These are phyloP conservation scores for Camelus bactrianus DNA, from an alignment of 2,113 vertebrate genomes.

Conservation along the genomic window DNA sequence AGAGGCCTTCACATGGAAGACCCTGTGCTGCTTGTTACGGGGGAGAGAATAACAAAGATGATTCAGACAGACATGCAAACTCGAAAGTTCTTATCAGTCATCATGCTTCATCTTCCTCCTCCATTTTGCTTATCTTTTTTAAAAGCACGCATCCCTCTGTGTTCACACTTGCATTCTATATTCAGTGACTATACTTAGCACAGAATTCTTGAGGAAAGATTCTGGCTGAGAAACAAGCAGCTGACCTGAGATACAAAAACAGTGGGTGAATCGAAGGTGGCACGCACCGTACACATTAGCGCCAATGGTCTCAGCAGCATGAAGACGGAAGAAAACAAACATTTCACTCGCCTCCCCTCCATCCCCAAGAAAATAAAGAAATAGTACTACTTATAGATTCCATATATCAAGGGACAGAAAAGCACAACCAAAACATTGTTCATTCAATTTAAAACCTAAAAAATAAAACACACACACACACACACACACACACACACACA, in stretches of 20 bases:
- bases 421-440: not conserved
- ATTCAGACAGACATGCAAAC: not conserved
- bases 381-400: not conserved
- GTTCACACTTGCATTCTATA: constrained; percentile 66
- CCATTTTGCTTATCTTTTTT: constrained; percentile 22
- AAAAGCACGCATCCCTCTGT: not conserved
- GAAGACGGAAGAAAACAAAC: not conserved
- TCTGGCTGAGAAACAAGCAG: constrained; percentile 55
- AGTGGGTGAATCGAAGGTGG: not conserved
- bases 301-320: not conserved
- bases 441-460: not conserved
- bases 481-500: too few relatives aligned
- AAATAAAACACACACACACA: too few relatives aligned
- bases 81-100: not conserved
- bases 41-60: not conserved
- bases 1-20: not conserved
- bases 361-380: not conserved
- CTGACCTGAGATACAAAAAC: constrained; percentile 58
- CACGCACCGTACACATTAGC: not conserved
- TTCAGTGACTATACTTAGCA: constrained; percentile 45
- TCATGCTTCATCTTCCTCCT: not conserved
- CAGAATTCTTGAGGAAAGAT: constrained; percentile 50
- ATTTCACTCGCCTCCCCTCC: not conserved
- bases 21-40: not conserved
- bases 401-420: not conserved